Evolutionary conservation across 2,888 invertebrate genomes (phyloP).

Genomic region (Parasteatoda lunata): DNA sequence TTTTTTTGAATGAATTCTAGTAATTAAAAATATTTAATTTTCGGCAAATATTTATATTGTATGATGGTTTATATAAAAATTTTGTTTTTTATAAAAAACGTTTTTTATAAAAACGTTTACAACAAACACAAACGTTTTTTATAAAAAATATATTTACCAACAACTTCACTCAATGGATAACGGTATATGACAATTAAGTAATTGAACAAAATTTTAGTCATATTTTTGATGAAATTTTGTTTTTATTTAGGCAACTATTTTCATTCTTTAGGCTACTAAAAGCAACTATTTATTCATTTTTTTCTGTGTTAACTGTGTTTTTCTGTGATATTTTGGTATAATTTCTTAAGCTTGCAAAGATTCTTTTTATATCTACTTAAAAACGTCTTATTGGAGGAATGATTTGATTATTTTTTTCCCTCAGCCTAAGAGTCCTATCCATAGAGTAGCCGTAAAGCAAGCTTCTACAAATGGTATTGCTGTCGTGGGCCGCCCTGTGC

Average conservation of each 20-base stretch:
- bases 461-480: conserved; percentile 79
- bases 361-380: neutral
- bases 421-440: conserved; percentile 81
- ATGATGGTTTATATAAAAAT: too few species aligned
- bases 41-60: too few species aligned
- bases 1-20: too few species aligned
- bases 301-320: neutral
- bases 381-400: neutral
- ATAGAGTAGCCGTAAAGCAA: conserved; percentile 86
- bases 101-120: too few species aligned
- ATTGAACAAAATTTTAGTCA: too few species aligned
- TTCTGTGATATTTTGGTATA: neutral
- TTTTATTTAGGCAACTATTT: too few species aligned
- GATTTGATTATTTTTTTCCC: conserved; percentile 23
- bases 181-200: neutral
- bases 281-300: neutral
- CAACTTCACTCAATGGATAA: neutral
- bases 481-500: conserved; percentile 72
- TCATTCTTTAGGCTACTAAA: too few species aligned
- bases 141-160: too few species aligned
- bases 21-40: too few species aligned
- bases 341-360: neutral
- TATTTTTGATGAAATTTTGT: too few species aligned
- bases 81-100: too few species aligned
- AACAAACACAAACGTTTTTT: too few species aligned